Evolutionary conservation across 2,797 vertebrate genomes (phyloP), one percentile per base, ranked within the genome.

Genomic region (Poeciliopsis gracilis): DNA sequence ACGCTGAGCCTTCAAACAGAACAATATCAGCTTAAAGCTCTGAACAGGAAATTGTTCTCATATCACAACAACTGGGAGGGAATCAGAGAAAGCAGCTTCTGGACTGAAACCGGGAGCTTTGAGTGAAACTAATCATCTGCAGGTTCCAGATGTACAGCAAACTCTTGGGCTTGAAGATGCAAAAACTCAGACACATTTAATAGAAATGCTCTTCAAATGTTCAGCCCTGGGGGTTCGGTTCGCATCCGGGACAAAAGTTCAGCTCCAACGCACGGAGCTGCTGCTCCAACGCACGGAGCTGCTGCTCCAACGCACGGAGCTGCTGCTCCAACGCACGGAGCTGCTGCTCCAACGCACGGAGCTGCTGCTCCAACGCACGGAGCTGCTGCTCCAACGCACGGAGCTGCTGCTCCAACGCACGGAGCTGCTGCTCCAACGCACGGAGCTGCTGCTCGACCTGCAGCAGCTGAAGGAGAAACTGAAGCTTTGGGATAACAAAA

Each of bases 1-100:
- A 33, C 33, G 59, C 55, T 30, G 57, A 69, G 47, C 30, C 45
- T 51, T 36, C 18, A 0, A 66, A 12, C n/a, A 0, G 41, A 23
- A 5, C 11, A 28, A n/a, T 41, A 38, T 13, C 16, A 25, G 20
- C 63, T 66, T 41, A 23, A 9, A 2, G 61, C 4, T 66, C 63
- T 13, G 67, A 33, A 5, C 82, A 87, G 88, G 89, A 92, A 90
- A 84, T 77, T 83, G 38, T 9, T 77, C 78, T 82, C 78, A 51
- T 49, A 49, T 0, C 45, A 15, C 28, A 28, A 57, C 28, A 10
- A 5, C 53, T 45, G 13, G 0, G 13, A 2, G 47, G 25, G 53
- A 55, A 55, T 13, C 10, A 57, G 53, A n/a, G 53, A 5, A 51
- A 57, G 25, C 11, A 57, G 53, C 53, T 28, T 13, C 9, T 28